Evolutionary conservation across 2,888 invertebrate genomes (phyloP), one percentile per base, ranked within the genome.

Genomic region (Anorthoa munda): DNA sequence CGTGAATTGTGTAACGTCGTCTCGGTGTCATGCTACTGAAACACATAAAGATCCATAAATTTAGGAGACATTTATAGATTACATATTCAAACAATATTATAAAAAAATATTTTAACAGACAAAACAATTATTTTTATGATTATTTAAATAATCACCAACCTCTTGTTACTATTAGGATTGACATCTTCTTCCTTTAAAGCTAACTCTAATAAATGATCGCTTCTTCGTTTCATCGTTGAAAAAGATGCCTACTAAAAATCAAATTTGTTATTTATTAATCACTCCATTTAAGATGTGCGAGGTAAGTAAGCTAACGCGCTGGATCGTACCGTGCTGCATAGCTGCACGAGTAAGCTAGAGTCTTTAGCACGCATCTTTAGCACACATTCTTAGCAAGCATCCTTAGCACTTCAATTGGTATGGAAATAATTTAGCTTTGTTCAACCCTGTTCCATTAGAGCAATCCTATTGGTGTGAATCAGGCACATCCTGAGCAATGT

Each of bases 131-230:
- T 56, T 66, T 66, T 66, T 55, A 48, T 56, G n/a, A 46, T 56
- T 66, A 56, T 56, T 46, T 56, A 18, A 53, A 45, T 45, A 26
- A 69, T n/a, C n/a, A 63, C 63, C 15, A 63, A 61, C 63, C 51
- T 53, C 64, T 61, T 53, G 46, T 56, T 56, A 46, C 66, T 69
- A 69, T 53, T 45, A 63, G 51, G 3, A 53, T 48, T 66, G 13
- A 51, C 51, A 68, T 72, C 64, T 51, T 68, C 66, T 59, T 72
- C 76, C 53, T 60, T 68, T 69, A 68, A 68, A 68, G 72, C 76
- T 68, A 76, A 55, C 64, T 68, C 65, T 72, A 76, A 56, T 68
- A 75, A 55, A 23, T 59, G 21, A 65, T 72, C 59, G 45, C 48
- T 76, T 76, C 72, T 64, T 58, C 58, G 71, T 71, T 71, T 71